Evolutionary conservation across 2,888 invertebrate species (phyloP).

Genomic region (Drosophila subquinaria): DNA sequence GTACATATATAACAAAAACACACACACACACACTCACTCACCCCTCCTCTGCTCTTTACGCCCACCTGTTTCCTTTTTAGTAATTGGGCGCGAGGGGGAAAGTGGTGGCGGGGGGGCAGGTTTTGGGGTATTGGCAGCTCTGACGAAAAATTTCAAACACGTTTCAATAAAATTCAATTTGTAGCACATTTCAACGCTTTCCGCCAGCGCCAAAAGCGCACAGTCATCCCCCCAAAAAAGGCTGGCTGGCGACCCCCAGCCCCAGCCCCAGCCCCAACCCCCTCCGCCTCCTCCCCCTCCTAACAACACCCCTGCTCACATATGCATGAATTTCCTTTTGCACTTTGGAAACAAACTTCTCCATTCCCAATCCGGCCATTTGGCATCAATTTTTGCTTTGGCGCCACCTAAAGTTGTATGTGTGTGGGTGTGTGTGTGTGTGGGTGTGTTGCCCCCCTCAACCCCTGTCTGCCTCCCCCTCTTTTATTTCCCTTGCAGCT

Average conservation of each 20-base stretch:
- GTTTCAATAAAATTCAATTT: slow-evolving; percentile 82
- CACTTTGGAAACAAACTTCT: slow-evolving; percentile 53
- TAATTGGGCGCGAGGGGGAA: not conserved
- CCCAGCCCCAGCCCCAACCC: too few species aligned
- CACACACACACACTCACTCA: not conserved
- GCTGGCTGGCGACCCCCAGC: not conserved
- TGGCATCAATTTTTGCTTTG: slow-evolving; percentile 55
- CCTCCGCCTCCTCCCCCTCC: not conserved
- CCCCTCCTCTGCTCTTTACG: not conserved
- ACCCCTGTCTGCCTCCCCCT: not conserved
- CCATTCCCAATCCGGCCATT: slow-evolving; percentile 37
- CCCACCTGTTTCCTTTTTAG: slow-evolving; percentile 22
- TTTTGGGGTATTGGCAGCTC: slow-evolving; percentile 48
- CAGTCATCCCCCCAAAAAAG: slow-evolving; percentile 15
- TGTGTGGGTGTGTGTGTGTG: slow-evolving; percentile 3
- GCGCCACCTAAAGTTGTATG: slow-evolving; percentile 19
- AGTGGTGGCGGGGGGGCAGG: not conserved
- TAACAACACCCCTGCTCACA: slow-evolving; percentile 54
- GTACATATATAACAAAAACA: slow-evolving; percentile 10
- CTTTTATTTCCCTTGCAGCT: not conserved
- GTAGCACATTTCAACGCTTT: slow-evolving; percentile 81
- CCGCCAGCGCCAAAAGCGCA: slow-evolving; percentile 55
- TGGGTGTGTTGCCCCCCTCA: slow-evolving; percentile 8
- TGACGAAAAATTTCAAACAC: slow-evolving; percentile 79
- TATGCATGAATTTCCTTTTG: slow-evolving; percentile 81